Base-by-base conservation (phyloP, 2,113 vertebrate species). In the Thalassarche chlororhynchos region DNA sequence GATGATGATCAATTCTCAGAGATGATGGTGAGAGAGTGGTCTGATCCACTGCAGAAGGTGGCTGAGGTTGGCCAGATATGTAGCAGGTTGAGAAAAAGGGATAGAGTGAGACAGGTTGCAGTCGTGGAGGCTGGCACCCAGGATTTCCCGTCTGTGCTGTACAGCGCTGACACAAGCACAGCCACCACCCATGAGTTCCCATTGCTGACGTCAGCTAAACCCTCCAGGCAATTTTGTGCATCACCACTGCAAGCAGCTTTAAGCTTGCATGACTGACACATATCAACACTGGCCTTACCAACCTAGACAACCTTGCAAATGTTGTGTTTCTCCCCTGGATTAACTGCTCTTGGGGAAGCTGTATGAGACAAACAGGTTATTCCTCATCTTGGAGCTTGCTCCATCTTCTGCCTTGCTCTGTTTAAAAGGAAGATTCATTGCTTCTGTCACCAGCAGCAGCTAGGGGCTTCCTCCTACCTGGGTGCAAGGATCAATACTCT, bases 111-210 rank as follows among this genome's bases (percentile, higher is more conserved):
- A 31, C 6, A 62, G 34, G 40, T 18, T 29, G 10, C 36, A 40
- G 21, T 0, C 0, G 0, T 17, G 44, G n/a, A 13, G 21, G 13
- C 9, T 61, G 57, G 10, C 13, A 72, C 19, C 31, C 49, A 46
- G 17, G 40, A 20, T 29, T 69, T 32, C 29, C 64, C 4, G 0
- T 5, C 32, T 12, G 20, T 5, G 36, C 42, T 6, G 10, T 26
- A 25, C 19, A 34, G 19, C 0, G 1, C 51, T 54, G 44, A 24
- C 65, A 26, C 42, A 17, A 13, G 3, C 19, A 26, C 24, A 28
- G 4, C 28, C 65, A 38, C 10, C 44, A 29, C 12, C 23, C 32
- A 5, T 2, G 2, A 3, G 0, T 34, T 42, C 28, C 38, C 23
- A 14, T 16, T 20, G 52, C 32, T 54, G 46, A 8, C 64, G 47